Percentiles rank a stretch among this genome's conserved stretches.
Conservation (phyloP, 2,113 vertebrate species). For the Panthera tigris region DNA sequence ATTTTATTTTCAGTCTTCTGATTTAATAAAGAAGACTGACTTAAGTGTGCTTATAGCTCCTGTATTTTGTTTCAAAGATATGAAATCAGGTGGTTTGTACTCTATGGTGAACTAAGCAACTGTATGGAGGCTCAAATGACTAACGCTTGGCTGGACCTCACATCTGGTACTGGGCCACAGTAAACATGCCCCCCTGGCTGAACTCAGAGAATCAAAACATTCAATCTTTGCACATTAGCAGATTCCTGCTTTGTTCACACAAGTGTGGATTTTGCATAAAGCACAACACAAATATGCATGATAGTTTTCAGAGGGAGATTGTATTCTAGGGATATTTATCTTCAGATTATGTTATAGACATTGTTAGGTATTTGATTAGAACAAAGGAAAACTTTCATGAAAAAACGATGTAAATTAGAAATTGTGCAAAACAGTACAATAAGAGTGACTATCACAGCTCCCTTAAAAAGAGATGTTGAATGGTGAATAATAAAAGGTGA, state of each 20-base stretch:
- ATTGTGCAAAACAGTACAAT: neutral
- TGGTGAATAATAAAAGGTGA: neutral
- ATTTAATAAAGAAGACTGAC: neutral
- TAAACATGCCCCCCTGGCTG: neutral
- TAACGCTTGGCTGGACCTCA: neutral
- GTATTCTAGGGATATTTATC: neutral
- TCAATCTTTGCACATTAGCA: neutral
- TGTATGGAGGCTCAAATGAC: neutral
- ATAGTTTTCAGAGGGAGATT: neutral
- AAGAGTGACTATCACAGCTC: neutral
- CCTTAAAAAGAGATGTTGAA: neutral
- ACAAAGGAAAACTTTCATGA: neutral
- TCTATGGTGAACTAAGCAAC: neutral
- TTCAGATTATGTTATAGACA: neutral
- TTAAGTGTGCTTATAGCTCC: neutral
- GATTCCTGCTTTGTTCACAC: neutral
- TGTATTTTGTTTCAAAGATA: conserved; percentile 13
- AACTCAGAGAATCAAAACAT: neutral
- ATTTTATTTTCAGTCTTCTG: neutral
- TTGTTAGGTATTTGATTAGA: neutral
- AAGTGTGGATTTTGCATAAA: neutral
- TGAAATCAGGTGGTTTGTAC: neutral
- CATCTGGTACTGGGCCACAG: neutral
- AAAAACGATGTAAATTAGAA: neutral
- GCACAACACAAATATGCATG: neutral